A percentile compares a stretch with the other conserved stretches of the same genome.
These are phyloP conservation scores for Crypturellus undulatus DNA, from an alignment of 2,113 vertebrate genomes.

Conservation along the genomic window DNA sequence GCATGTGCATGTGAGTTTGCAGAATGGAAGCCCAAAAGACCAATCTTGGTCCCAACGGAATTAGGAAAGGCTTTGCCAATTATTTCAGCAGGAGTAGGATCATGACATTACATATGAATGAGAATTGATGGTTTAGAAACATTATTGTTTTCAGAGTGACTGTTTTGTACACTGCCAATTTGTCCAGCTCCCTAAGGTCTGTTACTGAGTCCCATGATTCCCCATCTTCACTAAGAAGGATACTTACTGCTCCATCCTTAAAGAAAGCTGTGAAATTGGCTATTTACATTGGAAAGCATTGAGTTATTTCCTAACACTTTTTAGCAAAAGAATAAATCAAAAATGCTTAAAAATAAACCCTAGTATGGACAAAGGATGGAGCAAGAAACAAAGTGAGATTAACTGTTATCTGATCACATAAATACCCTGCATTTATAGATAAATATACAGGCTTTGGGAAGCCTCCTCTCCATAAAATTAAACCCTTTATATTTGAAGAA, in stretches of 20 bases:
- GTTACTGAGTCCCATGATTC: not conserved
- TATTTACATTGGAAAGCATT: not conserved
- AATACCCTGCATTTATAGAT: not conserved
- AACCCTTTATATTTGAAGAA: not conserved
- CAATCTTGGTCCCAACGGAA: conserved; percentile 2
- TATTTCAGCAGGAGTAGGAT: conserved; percentile 45
- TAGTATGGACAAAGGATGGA: not conserved
- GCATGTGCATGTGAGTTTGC: not conserved
- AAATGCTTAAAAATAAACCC: not conserved
- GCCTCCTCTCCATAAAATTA: not conserved
- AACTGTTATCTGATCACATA: not conserved
- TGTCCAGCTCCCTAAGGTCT: conserved; percentile 34
- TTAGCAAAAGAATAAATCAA: not conserved
- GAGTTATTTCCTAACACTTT: not conserved
- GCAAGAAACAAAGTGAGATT: not conserved
- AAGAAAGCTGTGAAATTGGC: not conserved
- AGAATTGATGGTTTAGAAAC: conserved; percentile 60
- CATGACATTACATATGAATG: conserved; percentile 68
- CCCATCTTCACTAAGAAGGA: not conserved
- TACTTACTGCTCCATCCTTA: not conserved
- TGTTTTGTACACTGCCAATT: conserved; percentile 63
- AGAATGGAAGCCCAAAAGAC: conserved; percentile 47
- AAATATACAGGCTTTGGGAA: not conserved
- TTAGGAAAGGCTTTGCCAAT: conserved; percentile 44
- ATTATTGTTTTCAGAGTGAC: conserved; percentile 42